Percentiles rank a stretch among this genome's conserved stretches.
phyloP scores from a whole-genome alignment of 2,888 invertebrate genomes.

The Chrysolina americana region DNA sequence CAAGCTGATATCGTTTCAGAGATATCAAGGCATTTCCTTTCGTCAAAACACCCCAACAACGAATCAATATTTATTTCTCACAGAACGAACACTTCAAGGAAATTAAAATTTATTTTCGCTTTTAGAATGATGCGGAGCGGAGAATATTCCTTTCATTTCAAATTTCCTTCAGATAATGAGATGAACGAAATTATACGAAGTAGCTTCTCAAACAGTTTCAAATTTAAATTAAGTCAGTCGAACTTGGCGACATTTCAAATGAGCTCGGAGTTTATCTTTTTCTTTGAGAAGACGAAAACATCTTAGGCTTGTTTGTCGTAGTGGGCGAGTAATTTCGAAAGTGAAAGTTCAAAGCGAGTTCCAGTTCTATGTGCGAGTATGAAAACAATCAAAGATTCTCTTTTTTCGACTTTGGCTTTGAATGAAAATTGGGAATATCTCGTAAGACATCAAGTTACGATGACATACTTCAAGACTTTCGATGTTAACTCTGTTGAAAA shows the following conservation, averaged over 20 bases:
- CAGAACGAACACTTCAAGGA: background rate
- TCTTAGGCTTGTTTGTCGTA: background rate
- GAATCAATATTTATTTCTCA: background rate
- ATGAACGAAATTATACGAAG: slow-evolving; percentile 34
- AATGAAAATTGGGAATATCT: too few species aligned
- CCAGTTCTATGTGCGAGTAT: background rate
- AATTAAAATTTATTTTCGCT: background rate
- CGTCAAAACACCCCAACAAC: background rate
- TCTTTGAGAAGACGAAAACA: slow-evolving; percentile 19
- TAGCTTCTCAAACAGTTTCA: slow-evolving; percentile 25
- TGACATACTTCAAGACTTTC: too few species aligned
- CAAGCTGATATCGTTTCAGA: background rate
- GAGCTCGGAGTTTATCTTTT: slow-evolving; percentile 22
- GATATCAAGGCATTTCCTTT: background rate
- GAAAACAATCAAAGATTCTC: too few species aligned
- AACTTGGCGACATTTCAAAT: slow-evolving; percentile 38
- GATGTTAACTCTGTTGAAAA: too few species aligned
- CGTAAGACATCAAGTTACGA: too few species aligned
- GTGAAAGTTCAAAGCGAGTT: slow-evolving; percentile 4
- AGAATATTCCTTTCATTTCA: slow-evolving; percentile 30
- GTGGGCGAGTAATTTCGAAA: slow-evolving; percentile 5
- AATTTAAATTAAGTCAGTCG: slow-evolving; percentile 33
- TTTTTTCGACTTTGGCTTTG: too few species aligned
- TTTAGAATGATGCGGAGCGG: background rate
- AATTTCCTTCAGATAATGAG: slow-evolving; percentile 40